Evolutionary conservation across 2,888 invertebrate genomes (phyloP).

Genomic region (Spisula subtruncata): DNA sequence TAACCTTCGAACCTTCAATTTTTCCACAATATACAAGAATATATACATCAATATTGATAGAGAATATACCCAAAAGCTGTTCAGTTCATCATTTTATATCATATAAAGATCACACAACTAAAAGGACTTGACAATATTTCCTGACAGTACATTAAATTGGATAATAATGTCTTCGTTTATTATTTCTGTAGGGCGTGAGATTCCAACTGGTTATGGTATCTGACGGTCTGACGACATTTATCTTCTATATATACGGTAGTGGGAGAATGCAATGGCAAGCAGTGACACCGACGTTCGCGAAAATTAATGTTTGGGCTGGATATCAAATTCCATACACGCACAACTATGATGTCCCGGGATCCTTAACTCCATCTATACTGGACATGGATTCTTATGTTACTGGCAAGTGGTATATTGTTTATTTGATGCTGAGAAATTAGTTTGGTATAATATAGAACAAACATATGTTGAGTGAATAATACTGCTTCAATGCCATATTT

Average conservation of each 20-base stretch:
- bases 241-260: constrained; percentile 15
- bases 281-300: background rate
- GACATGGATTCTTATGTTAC: background rate
- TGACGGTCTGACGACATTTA: background rate
- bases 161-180: too few species aligned
- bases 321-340: background rate
- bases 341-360: background rate
- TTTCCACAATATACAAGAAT: too few species aligned
- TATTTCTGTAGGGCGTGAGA: background rate
- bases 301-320: background rate
- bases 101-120: too few species aligned
- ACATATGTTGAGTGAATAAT: too few species aligned
- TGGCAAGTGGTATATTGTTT: background rate
- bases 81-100: too few species aligned
- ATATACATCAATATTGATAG: too few species aligned
- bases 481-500: too few species aligned
- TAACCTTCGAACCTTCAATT: too few species aligned
- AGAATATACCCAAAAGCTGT: too few species aligned
- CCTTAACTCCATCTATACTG: background rate
- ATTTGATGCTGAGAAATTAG: background rate
- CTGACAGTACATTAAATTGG: too few species aligned
- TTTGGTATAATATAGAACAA: too few species aligned
- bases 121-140: too few species aligned
- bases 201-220: background rate
- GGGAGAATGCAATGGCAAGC: constrained; percentile 1